These are phyloP conservation scores for Macrotis lagotis DNA, from an alignment of 2,113 vertebrate species.

Conservation along the genomic window DNA sequence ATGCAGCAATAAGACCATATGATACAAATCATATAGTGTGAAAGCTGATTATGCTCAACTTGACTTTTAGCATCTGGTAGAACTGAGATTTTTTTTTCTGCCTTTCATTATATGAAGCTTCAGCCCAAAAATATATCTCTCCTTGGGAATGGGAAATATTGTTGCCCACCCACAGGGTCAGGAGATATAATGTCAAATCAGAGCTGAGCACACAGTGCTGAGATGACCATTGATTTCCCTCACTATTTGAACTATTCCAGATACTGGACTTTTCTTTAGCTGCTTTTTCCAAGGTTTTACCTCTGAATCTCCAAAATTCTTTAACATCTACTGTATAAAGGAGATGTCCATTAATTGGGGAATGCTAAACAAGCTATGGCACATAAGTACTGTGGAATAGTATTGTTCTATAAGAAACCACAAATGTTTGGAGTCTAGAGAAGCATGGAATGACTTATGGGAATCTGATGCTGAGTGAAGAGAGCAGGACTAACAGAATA, in stretches of 20 bases:
- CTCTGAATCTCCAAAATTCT: not conserved
- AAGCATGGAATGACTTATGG: too few relatives aligned
- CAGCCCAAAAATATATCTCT: not conserved
- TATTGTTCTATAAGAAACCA: too few relatives aligned
- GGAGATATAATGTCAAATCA: not conserved
- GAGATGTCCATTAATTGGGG: too few relatives aligned
- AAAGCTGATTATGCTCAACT: not conserved
- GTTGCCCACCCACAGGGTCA: not conserved
- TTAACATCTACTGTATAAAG: too few relatives aligned
- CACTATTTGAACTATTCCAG: not conserved
- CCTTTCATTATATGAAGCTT: not conserved
- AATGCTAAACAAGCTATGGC: too few relatives aligned
- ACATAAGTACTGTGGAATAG: too few relatives aligned
- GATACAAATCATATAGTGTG: not conserved
- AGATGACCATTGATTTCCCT: not conserved
- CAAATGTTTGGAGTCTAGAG: too few relatives aligned
- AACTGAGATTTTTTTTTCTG: not conserved
- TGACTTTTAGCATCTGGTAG: not conserved
- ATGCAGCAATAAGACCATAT: not conserved
- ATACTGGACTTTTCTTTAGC: not conserved
- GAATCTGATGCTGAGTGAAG: too few relatives aligned
- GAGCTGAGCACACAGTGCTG: not conserved
- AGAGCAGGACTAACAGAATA: too few relatives aligned
- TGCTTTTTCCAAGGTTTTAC: not conserved
- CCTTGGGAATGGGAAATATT: not conserved